Evolutionary conservation across 1,140 invertebrate genomes (phyloP).

Genomic region (Drosophila tropicalis): DNA sequence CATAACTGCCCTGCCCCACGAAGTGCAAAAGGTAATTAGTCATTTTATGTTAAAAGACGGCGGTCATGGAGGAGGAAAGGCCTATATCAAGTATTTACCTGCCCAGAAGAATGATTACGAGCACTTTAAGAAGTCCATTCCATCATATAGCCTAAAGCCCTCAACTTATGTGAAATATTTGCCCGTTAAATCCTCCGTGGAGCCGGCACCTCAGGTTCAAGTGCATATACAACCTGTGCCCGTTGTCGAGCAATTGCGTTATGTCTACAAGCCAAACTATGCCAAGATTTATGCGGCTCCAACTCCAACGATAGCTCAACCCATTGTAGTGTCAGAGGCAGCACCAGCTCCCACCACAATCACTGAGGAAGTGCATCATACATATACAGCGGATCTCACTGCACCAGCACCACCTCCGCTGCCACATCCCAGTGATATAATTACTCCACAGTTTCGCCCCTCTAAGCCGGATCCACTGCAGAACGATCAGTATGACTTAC

Average conservation of each 20-base stretch:
- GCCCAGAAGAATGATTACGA: conserved; percentile 68
- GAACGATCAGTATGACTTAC: conserved; percentile 51
- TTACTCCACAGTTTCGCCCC: conserved; percentile 51
- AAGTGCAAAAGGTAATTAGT: conserved; percentile 74
- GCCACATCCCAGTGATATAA: conserved; percentile 20
- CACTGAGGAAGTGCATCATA: conserved; percentile 61
- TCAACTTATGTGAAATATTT: conserved; percentile 50
- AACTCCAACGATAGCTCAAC: conserved; percentile 50
- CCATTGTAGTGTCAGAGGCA: conserved; percentile 67
- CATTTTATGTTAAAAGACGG: conserved; percentile 64
- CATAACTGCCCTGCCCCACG: conserved; percentile 58
- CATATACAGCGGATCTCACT: conserved; percentile 56
- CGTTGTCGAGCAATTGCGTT: conserved; percentile 75
- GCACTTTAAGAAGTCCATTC: conserved; percentile 45
- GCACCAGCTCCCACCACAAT: not conserved
- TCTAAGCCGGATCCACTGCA: conserved; percentile 70
- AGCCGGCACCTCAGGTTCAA: conserved; percentile 49
- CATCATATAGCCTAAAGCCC: conserved; percentile 43
- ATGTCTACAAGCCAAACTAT: conserved; percentile 62
- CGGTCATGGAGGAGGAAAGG: conserved; percentile 49
- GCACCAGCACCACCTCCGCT: not conserved
- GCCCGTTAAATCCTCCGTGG: conserved; percentile 14
- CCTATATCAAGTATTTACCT: conserved; percentile 71
- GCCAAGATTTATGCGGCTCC: conserved; percentile 16
- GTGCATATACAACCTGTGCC: conserved; percentile 77